Base-by-base conservation (phyloP, 2,888 invertebrate species). In the Antheraea assamensis region DNA sequence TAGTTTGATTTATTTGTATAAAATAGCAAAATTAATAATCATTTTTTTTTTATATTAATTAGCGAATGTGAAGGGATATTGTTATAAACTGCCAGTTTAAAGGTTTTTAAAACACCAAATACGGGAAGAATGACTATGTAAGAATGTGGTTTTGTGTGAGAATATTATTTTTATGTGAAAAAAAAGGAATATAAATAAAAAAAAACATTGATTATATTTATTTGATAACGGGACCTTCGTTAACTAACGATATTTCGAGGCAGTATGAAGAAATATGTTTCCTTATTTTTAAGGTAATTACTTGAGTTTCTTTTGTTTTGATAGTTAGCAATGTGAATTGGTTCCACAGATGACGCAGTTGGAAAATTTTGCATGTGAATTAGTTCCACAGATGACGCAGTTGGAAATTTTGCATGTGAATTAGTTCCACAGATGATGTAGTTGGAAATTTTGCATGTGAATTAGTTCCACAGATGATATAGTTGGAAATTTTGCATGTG, bases 11-110 rank as follows among this genome's bases (percentile, higher is more conserved):
- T 55, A n/a, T n/a, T 58, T 58, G 58, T 58, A 58, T 27, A 30
- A 64, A 30, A 64, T 30, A 64, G 30, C 15, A 30, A 64, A 64
- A 17, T 17, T 68, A 31, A n/a, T 35, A 24, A 35, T 21, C 72
- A 47, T 66, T 72, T 78, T 76, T 72, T 78, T 76, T 81, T 82
- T 77, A 78, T 78, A 79, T 78, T 75, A 80, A 70, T 70, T 86
- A 88, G 87, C 82, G 77, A 84, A 83, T 83, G 83, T 90, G 88
- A 88, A 85, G 30, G 3, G 61, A 85, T 81, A 86, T 85, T 86
- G 88, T 90, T 88, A 88, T 79, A 85, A 88, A 92, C 93, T 93
- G 92, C 93, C 93, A 93, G 91, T 90, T 90, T 88, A 85, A 88
- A 90, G 91, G 90, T 91, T 90, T 89, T 87, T 89, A 89, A 87